A percentile compares a stretch with the other conserved stretches of the same genome.
Conservation (phyloP, 1,140 invertebrate genomes). For the Apolygus lucorum region DNA sequence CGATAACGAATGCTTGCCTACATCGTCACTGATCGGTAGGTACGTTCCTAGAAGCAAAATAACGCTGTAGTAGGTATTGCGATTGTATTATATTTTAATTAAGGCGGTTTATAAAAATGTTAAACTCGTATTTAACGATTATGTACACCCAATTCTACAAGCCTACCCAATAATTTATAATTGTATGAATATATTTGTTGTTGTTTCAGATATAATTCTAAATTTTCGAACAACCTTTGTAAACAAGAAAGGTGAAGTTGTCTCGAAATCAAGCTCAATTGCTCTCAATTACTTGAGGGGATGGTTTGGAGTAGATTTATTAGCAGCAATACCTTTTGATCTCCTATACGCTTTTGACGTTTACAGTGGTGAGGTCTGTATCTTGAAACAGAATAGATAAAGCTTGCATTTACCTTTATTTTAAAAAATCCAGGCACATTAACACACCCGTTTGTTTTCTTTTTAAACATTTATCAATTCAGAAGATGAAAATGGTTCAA, state of each 20-base stretch:
- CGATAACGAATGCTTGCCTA: too few relatives aligned
- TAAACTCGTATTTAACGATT: too few relatives aligned
- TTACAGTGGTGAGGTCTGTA: constrained; percentile 72
- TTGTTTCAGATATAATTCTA: constrained; percentile 82
- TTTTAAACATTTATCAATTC: background rate
- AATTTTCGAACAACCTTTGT: constrained; percentile 99
- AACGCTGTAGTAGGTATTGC: too few relatives aligned
- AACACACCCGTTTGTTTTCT: background rate
- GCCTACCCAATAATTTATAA: too few relatives aligned
- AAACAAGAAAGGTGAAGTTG: constrained; percentile 96
- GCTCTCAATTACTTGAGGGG: constrained; percentile 86
- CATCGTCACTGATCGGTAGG: too few relatives aligned
- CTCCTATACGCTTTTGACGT: constrained; percentile 80
- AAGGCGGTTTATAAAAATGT: too few relatives aligned
- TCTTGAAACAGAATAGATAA: constrained; percentile 4
- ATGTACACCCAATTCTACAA: too few relatives aligned
- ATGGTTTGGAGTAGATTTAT: constrained; percentile 91
- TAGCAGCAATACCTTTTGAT: constrained; percentile 94
- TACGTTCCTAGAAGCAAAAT: too few relatives aligned
- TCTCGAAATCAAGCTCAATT: constrained; percentile 81
- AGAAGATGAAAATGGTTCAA: too few relatives aligned
- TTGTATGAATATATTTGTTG: background rate
- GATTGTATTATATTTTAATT: too few relatives aligned
- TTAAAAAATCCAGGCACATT: background rate
- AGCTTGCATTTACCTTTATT: background rate